Evolutionary conservation across 2,797 vertebrate genomes (phyloP).

Genomic region (Buceros bicornis): DNA sequence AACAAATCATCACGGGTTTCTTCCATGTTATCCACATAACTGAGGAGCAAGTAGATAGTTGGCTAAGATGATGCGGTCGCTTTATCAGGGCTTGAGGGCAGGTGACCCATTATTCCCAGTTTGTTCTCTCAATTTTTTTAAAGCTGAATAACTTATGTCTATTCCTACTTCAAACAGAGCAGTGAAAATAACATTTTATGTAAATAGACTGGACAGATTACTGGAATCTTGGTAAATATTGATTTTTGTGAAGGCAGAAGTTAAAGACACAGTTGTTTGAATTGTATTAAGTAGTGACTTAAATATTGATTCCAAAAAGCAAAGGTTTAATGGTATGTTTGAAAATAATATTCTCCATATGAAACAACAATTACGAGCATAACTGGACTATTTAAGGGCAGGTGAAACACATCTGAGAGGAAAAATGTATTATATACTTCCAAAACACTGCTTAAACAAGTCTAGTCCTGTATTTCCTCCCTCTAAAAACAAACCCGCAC

Average conservation of each 20-base stretch:
- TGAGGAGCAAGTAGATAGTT: neutral
- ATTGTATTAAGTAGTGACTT: neutral
- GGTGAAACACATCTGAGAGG: neutral
- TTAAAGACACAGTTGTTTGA: neutral
- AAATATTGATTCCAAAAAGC: neutral
- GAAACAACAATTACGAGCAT: neutral
- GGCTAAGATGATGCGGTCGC: neutral
- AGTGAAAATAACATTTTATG: conserved; percentile 12
- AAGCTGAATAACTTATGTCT: neutral
- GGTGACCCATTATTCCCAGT: neutral
- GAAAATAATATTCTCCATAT: neutral
- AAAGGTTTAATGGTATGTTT: neutral
- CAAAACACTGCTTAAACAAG: neutral
- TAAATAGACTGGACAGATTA: neutral
- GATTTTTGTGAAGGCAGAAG: conserved; percentile 5
- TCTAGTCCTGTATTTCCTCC: neutral
- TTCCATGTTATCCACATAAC: neutral
- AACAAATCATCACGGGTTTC: neutral
- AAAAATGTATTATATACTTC: neutral
- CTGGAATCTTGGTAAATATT: conserved; percentile 36
- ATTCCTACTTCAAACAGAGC: neutral
- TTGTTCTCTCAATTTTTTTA: neutral
- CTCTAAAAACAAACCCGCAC: neutral
- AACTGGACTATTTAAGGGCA: neutral
- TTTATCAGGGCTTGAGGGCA: neutral